A percentile compares a stretch with the other conserved stretches of the same genome.
These are phyloP conservation scores for Calycopis cecrops DNA, from an alignment of 1,140 invertebrate species.

Conservation along the genomic window DNA sequence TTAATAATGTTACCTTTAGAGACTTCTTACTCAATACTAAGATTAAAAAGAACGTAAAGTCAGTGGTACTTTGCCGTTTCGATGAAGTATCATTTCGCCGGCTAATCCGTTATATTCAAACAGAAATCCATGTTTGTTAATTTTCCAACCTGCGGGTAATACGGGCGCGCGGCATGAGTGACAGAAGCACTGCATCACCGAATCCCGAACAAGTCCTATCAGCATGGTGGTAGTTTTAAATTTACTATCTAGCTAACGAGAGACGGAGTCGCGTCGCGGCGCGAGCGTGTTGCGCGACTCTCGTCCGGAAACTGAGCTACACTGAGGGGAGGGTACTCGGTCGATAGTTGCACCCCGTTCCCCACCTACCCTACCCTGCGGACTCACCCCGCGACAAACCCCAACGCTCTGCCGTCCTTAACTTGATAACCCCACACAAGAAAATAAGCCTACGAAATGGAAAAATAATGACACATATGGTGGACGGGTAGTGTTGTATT, in stretches of 20 bases:
- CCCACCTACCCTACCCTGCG: conserved; percentile 51
- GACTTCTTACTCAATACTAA: neutral
- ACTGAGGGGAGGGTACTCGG: conserved; percentile 55
- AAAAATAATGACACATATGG: conserved; percentile 61
- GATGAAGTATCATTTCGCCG: neutral
- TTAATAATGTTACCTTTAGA: neutral
- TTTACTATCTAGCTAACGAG: conserved; percentile 69
- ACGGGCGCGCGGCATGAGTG: conserved; percentile 89
- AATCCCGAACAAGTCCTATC: conserved; percentile 89
- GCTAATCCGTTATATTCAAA: neutral
- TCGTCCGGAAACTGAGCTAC: conserved; percentile 68
- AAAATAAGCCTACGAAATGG: conserved; percentile 70
- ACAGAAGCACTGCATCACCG: conserved; percentile 92
- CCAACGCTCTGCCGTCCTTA: conserved; percentile 54
- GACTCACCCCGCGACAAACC: conserved; percentile 50
- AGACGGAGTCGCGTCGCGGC: conserved; percentile 63
- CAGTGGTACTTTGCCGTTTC: conserved; percentile 10
- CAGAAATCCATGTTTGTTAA: conserved; percentile 1
- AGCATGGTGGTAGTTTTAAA: conserved; percentile 79
- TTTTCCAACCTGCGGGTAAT: conserved; percentile 79
- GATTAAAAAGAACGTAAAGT: neutral
- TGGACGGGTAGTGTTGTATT: neutral
- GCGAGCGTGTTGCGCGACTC: conserved; percentile 66
- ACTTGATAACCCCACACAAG: conserved; percentile 67
- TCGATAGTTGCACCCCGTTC: conserved; percentile 58